phyloP scores from a whole-genome alignment of 2,888 invertebrate species.

The Bhutanitis thaidina region DNA sequence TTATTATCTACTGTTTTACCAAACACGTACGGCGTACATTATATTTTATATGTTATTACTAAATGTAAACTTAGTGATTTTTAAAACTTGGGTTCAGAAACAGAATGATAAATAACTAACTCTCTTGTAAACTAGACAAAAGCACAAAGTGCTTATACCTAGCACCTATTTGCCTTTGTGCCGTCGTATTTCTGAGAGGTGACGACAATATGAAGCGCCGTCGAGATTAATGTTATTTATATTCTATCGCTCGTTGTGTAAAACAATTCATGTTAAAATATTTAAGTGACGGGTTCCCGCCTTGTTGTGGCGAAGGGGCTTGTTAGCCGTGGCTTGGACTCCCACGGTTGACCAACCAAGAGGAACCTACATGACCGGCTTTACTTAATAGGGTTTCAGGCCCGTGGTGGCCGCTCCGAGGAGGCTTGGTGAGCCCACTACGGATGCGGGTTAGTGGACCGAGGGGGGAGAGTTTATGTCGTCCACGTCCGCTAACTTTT shows the following conservation, averaged over 20 bases:
- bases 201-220: not conserved
- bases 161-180: not conserved
- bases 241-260: not conserved
- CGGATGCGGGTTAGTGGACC: too few relatives aligned
- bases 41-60: slow-evolving; percentile 2
- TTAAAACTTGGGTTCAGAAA: not conserved
- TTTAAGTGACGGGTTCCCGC: too few relatives aligned
- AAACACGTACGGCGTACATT: slow-evolving; percentile 10
- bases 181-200: not conserved
- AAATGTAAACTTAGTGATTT: not conserved
- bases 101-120: not conserved
- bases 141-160: not conserved
- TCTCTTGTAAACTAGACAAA: not conserved
- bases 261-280: too few relatives aligned
- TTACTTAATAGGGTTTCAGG: too few relatives aligned
- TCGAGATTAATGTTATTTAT: not conserved
- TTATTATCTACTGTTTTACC: slow-evolving; percentile 25
- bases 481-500: too few relatives aligned
- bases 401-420: too few relatives aligned
- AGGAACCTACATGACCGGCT: too few relatives aligned
- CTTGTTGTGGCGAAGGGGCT: too few relatives aligned
- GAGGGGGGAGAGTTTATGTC: too few relatives aligned
- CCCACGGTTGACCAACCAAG: too few relatives aligned
- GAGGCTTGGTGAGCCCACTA: too few relatives aligned
- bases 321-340: too few relatives aligned